Conservation (phyloP, 2,797 vertebrate species). For the Hephaestus fuliginosus region DNA sequence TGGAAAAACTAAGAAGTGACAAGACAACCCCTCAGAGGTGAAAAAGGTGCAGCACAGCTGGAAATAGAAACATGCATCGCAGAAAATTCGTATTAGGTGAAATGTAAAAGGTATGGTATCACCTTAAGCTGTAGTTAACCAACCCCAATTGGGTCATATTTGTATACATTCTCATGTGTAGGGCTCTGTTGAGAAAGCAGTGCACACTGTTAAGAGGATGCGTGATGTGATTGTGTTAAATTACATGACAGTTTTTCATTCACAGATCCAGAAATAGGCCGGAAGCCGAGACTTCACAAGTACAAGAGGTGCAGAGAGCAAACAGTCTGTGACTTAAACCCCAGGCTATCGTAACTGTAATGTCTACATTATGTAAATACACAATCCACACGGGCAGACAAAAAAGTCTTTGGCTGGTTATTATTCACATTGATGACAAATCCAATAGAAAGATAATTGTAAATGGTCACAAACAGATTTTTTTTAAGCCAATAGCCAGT, state of each 20-base stretch:
- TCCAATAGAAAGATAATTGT: not conserved
- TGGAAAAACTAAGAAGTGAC: no score
- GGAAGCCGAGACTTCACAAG: slow-evolving; percentile 55
- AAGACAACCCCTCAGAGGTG: not conserved
- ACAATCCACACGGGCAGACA: not conserved
- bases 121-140: not conserved
- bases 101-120: slow-evolving; percentile 23
- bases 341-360: slow-evolving; percentile 23
- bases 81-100: slow-evolving; percentile 3
- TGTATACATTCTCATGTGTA: not conserved
- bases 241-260: slow-evolving; percentile 52
- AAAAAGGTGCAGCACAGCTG: slow-evolving; percentile 7
- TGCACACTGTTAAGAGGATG: not conserved
- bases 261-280: slow-evolving; percentile 43
- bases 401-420: not conserved
- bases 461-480: not conserved
- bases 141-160: slow-evolving; percentile 22
- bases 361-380: slow-evolving; percentile 2
- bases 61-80: not conserved
- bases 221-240: slow-evolving; percentile 37
- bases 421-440: not conserved
- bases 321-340: slow-evolving; percentile 44
- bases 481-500: not conserved
- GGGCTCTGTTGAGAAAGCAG: not conserved
- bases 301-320: slow-evolving; percentile 34